phyloP scores from a whole-genome alignment of 2,113 vertebrate genomes.

The Meleagris gallopavo region DNA sequence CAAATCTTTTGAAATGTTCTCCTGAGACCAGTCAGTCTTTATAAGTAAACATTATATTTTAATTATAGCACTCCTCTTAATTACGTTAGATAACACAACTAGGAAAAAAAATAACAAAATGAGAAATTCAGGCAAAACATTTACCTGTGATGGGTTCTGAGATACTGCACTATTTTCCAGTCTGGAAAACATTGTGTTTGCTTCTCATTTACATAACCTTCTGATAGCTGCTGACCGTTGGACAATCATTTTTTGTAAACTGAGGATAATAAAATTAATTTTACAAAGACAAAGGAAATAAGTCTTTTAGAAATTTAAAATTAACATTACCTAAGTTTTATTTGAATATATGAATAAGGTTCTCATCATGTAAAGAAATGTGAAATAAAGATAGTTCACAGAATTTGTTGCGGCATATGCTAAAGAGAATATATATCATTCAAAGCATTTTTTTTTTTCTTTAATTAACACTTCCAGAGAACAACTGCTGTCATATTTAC shows the following conservation, averaged over 20 bases:
- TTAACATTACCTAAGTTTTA: neutral
- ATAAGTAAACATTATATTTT: slow-evolving; percentile 4
- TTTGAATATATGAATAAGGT: neutral
- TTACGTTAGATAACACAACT: neutral
- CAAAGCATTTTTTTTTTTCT: neutral
- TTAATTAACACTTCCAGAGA: slow-evolving; percentile 19
- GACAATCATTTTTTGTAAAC: slow-evolving; percentile 22
- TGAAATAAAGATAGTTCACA: neutral
- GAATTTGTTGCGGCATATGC: neutral
- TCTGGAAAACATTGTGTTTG: neutral
- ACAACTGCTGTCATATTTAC: slow-evolving; percentile 14
- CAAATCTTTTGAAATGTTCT: neutral
- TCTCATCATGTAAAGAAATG: slow-evolving; percentile 2
- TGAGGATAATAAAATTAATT: slow-evolving; percentile 20
- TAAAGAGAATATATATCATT: neutral
- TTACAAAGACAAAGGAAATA: slow-evolving; percentile 17
- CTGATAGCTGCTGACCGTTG: neutral
- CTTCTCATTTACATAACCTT: slow-evolving; percentile 20
- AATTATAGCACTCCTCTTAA: neutral
- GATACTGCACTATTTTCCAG: neutral
- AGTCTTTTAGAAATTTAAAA: slow-evolving; percentile 33
- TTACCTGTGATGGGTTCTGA: neutral
- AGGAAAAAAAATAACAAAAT: neutral
- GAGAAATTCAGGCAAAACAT: neutral
- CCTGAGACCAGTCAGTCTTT: neutral